Evolutionary conservation across 2,797 vertebrate genomes (phyloP).

Genomic region (Cryptoprocta ferox): DNA sequence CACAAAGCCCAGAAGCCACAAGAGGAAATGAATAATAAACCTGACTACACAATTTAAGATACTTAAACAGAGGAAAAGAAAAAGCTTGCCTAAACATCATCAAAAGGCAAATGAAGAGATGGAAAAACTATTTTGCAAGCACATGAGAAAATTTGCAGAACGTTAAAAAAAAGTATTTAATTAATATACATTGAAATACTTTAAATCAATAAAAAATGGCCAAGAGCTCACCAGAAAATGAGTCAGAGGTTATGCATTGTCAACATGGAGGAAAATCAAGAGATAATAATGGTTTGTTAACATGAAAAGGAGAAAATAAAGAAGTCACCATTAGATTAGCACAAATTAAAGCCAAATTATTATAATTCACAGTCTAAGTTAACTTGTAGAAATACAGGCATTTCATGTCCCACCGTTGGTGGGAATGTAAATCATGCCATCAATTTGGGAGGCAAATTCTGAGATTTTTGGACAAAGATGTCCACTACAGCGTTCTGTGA

Average conservation of each 20-base stretch:
- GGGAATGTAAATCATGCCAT: background rate
- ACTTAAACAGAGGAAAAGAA: background rate
- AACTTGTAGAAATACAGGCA: background rate
- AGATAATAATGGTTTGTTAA: background rate
- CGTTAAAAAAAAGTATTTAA: background rate
- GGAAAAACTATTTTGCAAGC: background rate
- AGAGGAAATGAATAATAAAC: constrained; percentile 54
- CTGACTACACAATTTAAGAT: constrained; percentile 6
- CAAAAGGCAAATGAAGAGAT: constrained; percentile 1
- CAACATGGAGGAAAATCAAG: background rate
- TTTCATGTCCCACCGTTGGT: background rate
- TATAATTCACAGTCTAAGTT: background rate
- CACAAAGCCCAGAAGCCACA: constrained; percentile 20
- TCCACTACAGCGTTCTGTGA: background rate
- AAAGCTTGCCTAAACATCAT: background rate
- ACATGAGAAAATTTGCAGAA: constrained; percentile 5
- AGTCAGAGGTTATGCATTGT: background rate
- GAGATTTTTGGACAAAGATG: background rate
- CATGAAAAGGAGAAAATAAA: background rate
- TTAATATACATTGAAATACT: constrained; percentile 23
- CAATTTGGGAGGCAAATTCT: background rate
- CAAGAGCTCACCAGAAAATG: background rate
- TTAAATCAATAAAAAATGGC: constrained; percentile 25
- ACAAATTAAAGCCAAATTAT: background rate
- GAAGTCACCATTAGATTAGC: background rate